Evolutionary conservation across 2,797 vertebrate genomes (phyloP), one percentile per base, ranked within the genome.

Genomic region (Coregonus suidteri): DNA sequence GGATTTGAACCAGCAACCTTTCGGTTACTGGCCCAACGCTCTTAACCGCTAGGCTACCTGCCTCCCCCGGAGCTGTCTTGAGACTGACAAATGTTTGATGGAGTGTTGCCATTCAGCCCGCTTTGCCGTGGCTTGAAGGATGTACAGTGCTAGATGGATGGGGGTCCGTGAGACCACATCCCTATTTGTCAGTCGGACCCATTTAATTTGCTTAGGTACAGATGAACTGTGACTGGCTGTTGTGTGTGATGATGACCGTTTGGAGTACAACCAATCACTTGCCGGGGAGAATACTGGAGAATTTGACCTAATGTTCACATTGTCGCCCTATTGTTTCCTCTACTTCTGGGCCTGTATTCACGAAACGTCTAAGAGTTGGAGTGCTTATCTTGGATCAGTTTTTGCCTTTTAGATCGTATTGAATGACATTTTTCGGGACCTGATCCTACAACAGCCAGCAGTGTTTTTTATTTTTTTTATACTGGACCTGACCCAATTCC

Each of bases 71-170:
- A 86, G 86, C 80, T 87, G 90, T 91, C 86, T 86, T 77, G 25
- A 87, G 86, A 84, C 83, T 78, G 81, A 84, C 90, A 91, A 89
- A 89, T 82, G 85, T 87, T 89, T 92, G 90, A 93, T 91, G 86
- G 86, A 92, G 89, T 87, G 89, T 87, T 0, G 82, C 84, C 88
- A 80, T 88, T 89, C 88, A 88, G 83, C 87, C 85, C 77, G 90
- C 87, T 86, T 84, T 76, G 84, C 85, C 87, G 82, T 75, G 13
- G 75, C 79, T 16, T 85, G 81, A 90, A 85, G 85, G 87, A 76
- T 81, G 83, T 83, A 54, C 53, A 77, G 87, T 83, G 86, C 86
- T 90, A 92, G 91, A 92, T 87, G 88, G 90, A 90, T 87, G 89
- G 84, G 87, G 86, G 86, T 87, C 88, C 86, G 85, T 87, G 88